phyloP scores from a whole-genome alignment of 2,113 vertebrate species.

The Tychaedon coryphoeus region DNA sequence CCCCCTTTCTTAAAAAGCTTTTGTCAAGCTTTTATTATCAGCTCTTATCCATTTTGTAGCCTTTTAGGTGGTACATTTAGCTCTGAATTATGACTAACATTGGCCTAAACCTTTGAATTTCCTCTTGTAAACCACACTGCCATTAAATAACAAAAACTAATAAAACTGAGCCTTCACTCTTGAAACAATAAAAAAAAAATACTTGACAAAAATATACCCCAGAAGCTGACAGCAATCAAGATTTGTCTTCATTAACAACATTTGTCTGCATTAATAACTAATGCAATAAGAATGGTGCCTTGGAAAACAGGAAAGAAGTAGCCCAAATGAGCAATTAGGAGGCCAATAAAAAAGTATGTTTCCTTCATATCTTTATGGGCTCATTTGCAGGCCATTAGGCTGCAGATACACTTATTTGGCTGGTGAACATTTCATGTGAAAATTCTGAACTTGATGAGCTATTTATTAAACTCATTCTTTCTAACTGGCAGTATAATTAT shows the following conservation, averaged over 20 bases:
- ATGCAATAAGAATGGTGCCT: background rate
- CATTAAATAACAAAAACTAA: background rate
- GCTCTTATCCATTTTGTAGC: background rate
- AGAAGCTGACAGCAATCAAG: background rate
- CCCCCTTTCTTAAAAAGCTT: background rate
- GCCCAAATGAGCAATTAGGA: background rate
- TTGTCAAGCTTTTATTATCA: background rate
- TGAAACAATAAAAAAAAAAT: background rate
- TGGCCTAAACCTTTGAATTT: background rate
- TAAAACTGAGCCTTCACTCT: background rate
- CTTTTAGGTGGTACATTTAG: background rate
- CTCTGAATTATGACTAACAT: background rate
- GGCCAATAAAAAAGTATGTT: background rate
- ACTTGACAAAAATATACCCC: no score
- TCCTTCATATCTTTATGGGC: background rate
- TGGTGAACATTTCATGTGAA: background rate
- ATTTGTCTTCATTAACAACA: background rate
- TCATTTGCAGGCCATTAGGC: conserved; percentile 53
- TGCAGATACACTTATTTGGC: conserved; percentile 6
- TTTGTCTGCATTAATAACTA: background rate
- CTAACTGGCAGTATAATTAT: conserved; percentile 43
- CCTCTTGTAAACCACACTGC: background rate
- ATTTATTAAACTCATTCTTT: conserved; percentile 45
- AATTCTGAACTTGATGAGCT: conserved; percentile 37
- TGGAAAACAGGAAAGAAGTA: background rate